A percentile compares a stretch with the other conserved stretches of the same genome.
phyloP scores from a whole-genome alignment of 2,888 invertebrate species.

The Platycnemis pennipes region DNA sequence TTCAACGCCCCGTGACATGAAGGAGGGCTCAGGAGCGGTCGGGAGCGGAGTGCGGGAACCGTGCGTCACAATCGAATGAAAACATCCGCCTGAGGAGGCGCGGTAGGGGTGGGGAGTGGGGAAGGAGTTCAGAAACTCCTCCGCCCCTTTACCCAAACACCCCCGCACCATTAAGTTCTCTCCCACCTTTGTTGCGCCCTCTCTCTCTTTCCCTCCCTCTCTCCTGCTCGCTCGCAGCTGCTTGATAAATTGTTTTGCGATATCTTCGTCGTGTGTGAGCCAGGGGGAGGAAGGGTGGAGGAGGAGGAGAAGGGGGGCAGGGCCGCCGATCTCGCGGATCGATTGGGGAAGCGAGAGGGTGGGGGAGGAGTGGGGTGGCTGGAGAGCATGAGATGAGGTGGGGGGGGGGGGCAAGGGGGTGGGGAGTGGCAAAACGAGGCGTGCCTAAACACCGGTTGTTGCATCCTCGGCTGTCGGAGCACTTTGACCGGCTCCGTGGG shows the following conservation, averaged over 20 bases:
- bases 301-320: not conserved
- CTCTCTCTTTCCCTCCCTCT: not conserved
- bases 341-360: not conserved
- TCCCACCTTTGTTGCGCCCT: not conserved
- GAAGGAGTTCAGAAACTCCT: too few species aligned
- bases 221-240: not conserved
- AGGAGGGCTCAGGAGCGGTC: too few species aligned
- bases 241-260: constrained; percentile 35
- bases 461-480: not conserved
- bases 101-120: not conserved
- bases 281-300: not conserved
- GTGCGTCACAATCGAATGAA: constrained; percentile 63
- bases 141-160: not conserved
- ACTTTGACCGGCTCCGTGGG: too few species aligned
- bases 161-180: not conserved
- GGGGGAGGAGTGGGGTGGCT: not conserved
- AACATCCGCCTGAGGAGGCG: not conserved
- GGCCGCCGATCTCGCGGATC: not conserved
- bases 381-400: not conserved
- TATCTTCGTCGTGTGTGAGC: not conserved
- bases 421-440: not conserved
- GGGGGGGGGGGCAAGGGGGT: not conserved
- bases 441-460: not conserved
- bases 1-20: constrained; percentile 20
- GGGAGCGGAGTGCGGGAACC: not conserved